Evolutionary conservation across 2,113 vertebrate species (phyloP).

Genomic region (Lepus europaeus): DNA sequence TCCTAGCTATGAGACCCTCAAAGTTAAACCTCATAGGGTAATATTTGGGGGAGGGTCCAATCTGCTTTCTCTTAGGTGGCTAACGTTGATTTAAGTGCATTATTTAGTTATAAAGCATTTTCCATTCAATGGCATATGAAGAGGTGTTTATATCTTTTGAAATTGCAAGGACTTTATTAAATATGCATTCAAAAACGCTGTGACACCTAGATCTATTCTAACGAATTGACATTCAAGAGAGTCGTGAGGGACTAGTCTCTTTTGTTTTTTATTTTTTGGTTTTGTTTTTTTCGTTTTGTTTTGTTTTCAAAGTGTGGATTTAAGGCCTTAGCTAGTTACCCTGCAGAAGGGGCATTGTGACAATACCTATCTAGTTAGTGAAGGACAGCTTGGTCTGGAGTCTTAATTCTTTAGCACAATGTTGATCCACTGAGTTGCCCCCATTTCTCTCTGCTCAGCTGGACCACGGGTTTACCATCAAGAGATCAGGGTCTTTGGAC

Average conservation of each 20-base stretch:
- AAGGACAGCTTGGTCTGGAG: constrained; percentile 90
- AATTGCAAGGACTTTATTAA: constrained; percentile 79
- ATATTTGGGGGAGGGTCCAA: constrained; percentile 58
- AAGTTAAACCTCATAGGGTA: constrained; percentile 77
- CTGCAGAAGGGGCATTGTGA: constrained; percentile 82
- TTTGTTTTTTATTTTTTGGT: constrained; percentile 66
- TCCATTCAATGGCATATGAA: constrained; percentile 78
- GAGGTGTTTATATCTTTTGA: constrained; percentile 80
- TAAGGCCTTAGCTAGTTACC: constrained; percentile 85
- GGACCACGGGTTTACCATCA: constrained; percentile 99
- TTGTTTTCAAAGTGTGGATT: constrained; percentile 71
- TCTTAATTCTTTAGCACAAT: constrained; percentile 90
- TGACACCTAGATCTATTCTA: constrained; percentile 77
- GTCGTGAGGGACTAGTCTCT: constrained; percentile 77
- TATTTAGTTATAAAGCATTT: constrained; percentile 79
- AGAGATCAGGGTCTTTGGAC: constrained; percentile 99
- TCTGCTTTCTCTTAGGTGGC: constrained; percentile 79
- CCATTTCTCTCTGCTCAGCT: constrained; percentile 97
- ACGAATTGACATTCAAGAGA: constrained; percentile 77
- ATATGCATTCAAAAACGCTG: constrained; percentile 80
- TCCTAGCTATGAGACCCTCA: constrained; percentile 81
- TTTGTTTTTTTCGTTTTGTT: constrained; percentile 70
- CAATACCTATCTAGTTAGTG: constrained; percentile 78
- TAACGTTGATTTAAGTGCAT: constrained; percentile 72
- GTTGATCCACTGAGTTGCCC: constrained; percentile 94